Evolutionary conservation across 2,888 invertebrate species (phyloP).

Genomic region (Crematogaster levior): DNA sequence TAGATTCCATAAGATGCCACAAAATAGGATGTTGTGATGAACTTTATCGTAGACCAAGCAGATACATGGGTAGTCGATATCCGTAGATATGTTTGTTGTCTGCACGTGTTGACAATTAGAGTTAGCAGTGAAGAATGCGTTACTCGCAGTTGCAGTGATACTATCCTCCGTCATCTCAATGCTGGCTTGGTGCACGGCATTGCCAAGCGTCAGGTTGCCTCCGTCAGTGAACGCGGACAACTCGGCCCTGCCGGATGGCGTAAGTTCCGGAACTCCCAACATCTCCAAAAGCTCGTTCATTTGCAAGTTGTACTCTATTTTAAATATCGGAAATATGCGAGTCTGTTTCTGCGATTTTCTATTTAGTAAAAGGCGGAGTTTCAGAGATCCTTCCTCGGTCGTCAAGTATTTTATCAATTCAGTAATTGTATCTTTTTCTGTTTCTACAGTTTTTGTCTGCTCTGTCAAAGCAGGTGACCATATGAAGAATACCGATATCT

Average conservation of each 20-base stretch:
- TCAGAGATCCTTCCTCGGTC: neutral
- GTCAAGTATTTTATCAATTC: neutral
- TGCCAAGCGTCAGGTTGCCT: no score
- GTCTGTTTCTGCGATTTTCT: fast-evolving
- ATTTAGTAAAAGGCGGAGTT: neutral
- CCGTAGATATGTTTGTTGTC: no score
- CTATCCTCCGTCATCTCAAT: neutral
- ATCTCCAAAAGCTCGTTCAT: neutral
- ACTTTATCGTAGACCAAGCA: neutral
- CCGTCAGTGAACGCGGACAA: no score
- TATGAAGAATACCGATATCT: neutral
- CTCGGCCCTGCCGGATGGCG: neutral
- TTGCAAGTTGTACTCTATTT: neutral
- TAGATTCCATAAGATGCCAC: neutral
- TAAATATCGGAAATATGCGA: neutral
- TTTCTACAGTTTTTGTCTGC: no score
- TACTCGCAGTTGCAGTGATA: neutral
- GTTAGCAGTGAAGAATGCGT: neutral
- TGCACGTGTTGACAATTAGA: no score
- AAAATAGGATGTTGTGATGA: neutral
- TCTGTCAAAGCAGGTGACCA: no score
- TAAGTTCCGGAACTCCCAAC: neutral
- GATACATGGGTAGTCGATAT: neutral
- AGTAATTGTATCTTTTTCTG: neutral
- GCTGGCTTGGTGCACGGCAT: neutral